Evolutionary conservation across 2,797 vertebrate genomes (phyloP), one percentile per base, ranked within the genome.

Genomic region (Falco cherrug): DNA sequence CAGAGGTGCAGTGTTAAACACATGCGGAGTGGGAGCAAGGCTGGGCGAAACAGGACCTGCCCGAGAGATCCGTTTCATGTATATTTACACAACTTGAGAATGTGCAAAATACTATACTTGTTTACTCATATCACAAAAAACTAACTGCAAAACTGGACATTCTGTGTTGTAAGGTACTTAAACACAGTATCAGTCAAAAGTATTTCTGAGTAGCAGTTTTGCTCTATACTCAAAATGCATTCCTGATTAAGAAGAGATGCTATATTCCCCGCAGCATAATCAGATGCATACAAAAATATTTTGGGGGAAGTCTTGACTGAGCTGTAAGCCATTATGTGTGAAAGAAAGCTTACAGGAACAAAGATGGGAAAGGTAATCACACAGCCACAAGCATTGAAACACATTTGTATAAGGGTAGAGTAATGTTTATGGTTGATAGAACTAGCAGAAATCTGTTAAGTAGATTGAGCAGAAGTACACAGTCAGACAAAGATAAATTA

Each of bases 381-480:
- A 50, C 57, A 90, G 79, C 53, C 91, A 93, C 68, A 69, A 92
- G 90, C 71, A 61, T 2, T 37, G 75, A 85, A 85, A 93, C 53
- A 85, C 67, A 95, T 83, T 69, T 65, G 56, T 35, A 1, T 31
- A 68, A 69, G 64, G 53, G 70, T 43, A 78, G 78, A 75, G 81
- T 37, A 1, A 1, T 93, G 64, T 83, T 95, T 69, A 73, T 65
- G 84, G 60, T 26, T 95, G 92, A 93, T 75, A 85, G 85, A 77
- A 17, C 75, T 61, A 61, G 45, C 1, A 82, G 78, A 89, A 95
- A 92, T 89, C 68, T 89, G 74, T 77, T 95, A 96, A 95, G 89
- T 57, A 95, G 94, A 91, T 95, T 95, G 94, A 84, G 64, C 26
- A 87, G 78, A 95, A 95, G 90, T 80, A 92, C 13, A 41, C 76